These are phyloP conservation scores for Smittia aterrima DNA, from an alignment of 2,888 invertebrate species.

Conservation along the genomic window DNA sequence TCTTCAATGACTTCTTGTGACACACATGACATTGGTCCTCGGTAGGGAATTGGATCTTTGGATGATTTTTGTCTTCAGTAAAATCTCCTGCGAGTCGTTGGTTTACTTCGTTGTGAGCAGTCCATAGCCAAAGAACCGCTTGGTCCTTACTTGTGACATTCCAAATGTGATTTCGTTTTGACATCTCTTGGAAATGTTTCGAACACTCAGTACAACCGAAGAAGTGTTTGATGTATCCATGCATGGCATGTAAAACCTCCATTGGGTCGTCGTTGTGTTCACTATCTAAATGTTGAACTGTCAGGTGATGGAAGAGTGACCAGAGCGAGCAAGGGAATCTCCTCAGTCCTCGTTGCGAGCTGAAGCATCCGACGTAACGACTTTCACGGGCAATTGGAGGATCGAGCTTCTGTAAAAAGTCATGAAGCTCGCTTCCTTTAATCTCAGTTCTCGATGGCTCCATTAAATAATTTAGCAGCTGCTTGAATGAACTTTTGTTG, in stretches of 20 bases:
- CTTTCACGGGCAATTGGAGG: slow-evolving; percentile 56
- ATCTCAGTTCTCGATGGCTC: slow-evolving; percentile 55
- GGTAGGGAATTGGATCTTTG: slow-evolving; percentile 87
- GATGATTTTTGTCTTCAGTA: slow-evolving; percentile 87
- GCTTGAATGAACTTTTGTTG: slow-evolving; percentile 64
- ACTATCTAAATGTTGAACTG: slow-evolving; percentile 67
- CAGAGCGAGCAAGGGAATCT: slow-evolving; percentile 95
- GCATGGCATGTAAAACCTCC: slow-evolving; percentile 76
- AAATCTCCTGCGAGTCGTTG: slow-evolving; percentile 76
- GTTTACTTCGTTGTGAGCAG: slow-evolving; percentile 91
- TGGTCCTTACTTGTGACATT: slow-evolving; percentile 70
- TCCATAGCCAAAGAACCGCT: slow-evolving; percentile 89
- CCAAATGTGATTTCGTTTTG: slow-evolving; percentile 65
- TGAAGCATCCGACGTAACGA: slow-evolving; percentile 78
- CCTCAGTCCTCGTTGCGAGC: slow-evolving; percentile 70
- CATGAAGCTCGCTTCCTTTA: slow-evolving; percentile 61
- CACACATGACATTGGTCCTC: slow-evolving; percentile 67
- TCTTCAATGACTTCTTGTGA: slow-evolving; percentile 44
- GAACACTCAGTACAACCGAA: slow-evolving; percentile 93
- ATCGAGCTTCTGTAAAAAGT: slow-evolving; percentile 60
- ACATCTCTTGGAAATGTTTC: slow-evolving; percentile 85
- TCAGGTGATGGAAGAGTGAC: slow-evolving; percentile 90
- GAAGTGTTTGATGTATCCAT: slow-evolving; percentile 85
- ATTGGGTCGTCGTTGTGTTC: slow-evolving; percentile 59
- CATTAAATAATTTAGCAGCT: slow-evolving; percentile 58